Conservation (phyloP, 2,797 vertebrate genomes). For the Hypotaenidia philippensis region DNA sequence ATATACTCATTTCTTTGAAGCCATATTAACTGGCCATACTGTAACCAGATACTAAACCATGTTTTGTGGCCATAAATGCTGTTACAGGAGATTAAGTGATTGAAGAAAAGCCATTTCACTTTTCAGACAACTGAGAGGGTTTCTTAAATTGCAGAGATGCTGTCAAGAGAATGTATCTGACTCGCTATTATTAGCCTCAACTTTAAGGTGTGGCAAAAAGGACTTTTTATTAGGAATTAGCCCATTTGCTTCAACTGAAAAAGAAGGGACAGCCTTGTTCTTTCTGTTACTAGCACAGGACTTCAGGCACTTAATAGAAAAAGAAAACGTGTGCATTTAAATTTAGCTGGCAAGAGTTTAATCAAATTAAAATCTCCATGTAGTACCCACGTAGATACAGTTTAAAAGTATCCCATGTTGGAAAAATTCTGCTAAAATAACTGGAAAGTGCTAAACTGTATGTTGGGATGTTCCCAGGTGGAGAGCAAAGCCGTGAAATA, state of each 20-base stretch:
- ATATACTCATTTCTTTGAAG: not conserved
- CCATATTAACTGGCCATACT: not conserved
- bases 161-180: not conserved
- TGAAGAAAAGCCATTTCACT: not conserved
- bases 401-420: not conserved
- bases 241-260: not conserved
- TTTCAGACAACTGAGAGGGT: not conserved
- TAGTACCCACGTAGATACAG: not conserved
- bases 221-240: not conserved
- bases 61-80: not conserved
- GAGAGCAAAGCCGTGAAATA: not conserved
- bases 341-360: not conserved
- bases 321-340: not conserved
- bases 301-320: not conserved
- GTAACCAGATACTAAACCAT: not conserved
- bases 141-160: not conserved
- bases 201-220: not conserved
- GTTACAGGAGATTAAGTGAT: not conserved
- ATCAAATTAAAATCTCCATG: not conserved
- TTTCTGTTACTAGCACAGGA: not conserved
- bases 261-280: not conserved
- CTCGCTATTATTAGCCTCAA: not conserved
- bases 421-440: not conserved
- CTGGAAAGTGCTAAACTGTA: not conserved
- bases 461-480: not conserved